phyloP scores from a whole-genome alignment of 2,113 vertebrate genomes.

The Propithecus coquereli region DNA sequence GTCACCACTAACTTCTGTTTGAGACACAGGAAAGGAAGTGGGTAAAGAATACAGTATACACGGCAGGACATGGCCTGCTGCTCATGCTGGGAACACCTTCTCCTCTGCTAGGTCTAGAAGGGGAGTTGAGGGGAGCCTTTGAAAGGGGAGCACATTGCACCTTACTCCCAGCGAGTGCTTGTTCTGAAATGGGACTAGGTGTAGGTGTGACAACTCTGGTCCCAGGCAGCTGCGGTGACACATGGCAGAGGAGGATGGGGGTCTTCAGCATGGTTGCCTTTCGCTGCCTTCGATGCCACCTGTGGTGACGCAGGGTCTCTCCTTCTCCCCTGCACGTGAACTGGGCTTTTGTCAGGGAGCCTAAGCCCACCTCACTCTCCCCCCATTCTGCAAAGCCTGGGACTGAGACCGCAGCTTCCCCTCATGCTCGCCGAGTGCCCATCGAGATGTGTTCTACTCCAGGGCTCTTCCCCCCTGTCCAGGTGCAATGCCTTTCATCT shows the following conservation, averaged over 20 bases:
- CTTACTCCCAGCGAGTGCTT: background rate
- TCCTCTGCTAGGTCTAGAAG: background rate
- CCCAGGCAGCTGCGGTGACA: background rate
- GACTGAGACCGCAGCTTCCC: fast-evolving
- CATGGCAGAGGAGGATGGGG: too few species aligned
- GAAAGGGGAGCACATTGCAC: background rate
- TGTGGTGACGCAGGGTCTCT: background rate
- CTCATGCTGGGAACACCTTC: fast-evolving
- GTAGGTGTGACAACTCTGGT: background rate
- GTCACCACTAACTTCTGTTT: fast-evolving
- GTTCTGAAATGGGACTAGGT: background rate
- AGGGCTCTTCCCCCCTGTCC: fast-evolving
- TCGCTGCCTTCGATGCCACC: background rate
- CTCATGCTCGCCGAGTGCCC: fast-evolving
- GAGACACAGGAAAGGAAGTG: background rate
- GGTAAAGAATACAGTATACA: fast-evolving
- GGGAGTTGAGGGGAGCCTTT: background rate
- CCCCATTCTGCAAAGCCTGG: fast-evolving
- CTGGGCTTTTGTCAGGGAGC: background rate
- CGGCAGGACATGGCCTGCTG: background rate
- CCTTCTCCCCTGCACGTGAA: fast-evolving
- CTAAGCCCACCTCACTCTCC: background rate
- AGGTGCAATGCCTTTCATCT: background rate
- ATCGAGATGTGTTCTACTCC: fast-evolving
- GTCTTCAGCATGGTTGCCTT: background rate